Evolutionary conservation across 2,888 invertebrate species (phyloP), one percentile per base, ranked within the genome.

Genomic region (Xanthia icteritia): DNA sequence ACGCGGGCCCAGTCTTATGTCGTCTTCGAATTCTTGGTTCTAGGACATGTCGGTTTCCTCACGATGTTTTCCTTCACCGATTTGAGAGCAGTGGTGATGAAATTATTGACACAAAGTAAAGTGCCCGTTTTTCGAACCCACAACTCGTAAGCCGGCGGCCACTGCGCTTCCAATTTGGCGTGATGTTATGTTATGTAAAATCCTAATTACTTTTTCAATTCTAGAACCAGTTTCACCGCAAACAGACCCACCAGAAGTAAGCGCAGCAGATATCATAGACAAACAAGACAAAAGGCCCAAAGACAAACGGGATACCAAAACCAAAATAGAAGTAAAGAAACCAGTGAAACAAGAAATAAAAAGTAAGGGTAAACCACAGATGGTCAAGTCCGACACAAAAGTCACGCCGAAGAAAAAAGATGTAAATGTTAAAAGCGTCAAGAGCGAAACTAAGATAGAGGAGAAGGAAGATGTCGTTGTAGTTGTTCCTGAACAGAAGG

Each of bases 181-280:
- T 48, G 5, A 48, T 17, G 1, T 48, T 20, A 48, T 45, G 5
- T 48, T 48, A 48, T 13, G 15, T 11, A 63, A 63, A 36, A 23
- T 42, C 8, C 15, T 48, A 31, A 48, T 48, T 2, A 5, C 0
- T 2, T n/a, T 23, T 27, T 54, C 0, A 1, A 9, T 83, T 81
- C 0, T 87, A 94, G 94, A 93, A 83, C 81, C 92, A 36, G 82
- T 88, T 9, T 82, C 90, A 45, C 90, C 93, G 0, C 91, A 92
- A 0, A 89, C 90, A 54, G 95, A 95, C 3, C 92, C 95, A 0
- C 95, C 95, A 0, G 96, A 95, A 83, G 96, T 95, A 3, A 94
- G 93, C 70, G 95, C 95, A 15, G 94, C 95, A 0, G 95, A 94
- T 48, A 13, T 91, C 91, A 3, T 89, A 90, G 82, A 82, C 81